phyloP scores from a whole-genome alignment of 2,113 vertebrate species.

The Esox niger region DNA sequence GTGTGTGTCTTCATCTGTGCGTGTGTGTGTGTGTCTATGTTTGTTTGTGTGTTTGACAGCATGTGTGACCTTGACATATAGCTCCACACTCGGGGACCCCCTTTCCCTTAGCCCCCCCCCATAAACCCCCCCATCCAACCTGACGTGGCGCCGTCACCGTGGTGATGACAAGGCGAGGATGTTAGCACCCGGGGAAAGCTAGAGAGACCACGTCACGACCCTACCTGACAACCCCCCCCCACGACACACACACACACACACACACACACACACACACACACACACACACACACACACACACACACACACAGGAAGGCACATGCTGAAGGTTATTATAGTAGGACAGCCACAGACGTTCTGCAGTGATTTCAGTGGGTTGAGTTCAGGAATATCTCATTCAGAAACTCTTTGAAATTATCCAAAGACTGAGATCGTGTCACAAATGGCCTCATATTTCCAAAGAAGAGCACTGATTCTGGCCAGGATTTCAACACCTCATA shows the following conservation, averaged over 20 bases:
- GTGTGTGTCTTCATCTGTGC: constrained; percentile 8
- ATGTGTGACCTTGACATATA: constrained; percentile 70
- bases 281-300: constrained; percentile 11
- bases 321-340: background rate
- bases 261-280: constrained; percentile 25
- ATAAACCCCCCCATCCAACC: constrained; percentile 47
- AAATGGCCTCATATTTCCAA: too few species aligned
- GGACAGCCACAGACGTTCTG: too few species aligned
- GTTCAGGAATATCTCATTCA: too few species aligned
- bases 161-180: constrained; percentile 68
- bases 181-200: constrained; percentile 63
- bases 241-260: too few species aligned
- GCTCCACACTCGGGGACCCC: constrained; percentile 64
- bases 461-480: too few species aligned
- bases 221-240: constrained; percentile 75
- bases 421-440: too few species aligned
- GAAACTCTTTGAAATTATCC: too few species aligned
- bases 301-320: constrained; percentile 8
- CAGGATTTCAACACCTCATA: too few species aligned
- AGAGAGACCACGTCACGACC: constrained; percentile 65
- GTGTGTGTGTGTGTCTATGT: constrained; percentile 18
- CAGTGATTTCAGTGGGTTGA: too few species aligned
- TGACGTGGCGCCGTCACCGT: constrained; percentile 67
- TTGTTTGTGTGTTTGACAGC: constrained; percentile 47
- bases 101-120: constrained; percentile 43